Evolutionary conservation across 2,888 invertebrate genomes (phyloP).

Genomic region (Automeris io): DNA sequence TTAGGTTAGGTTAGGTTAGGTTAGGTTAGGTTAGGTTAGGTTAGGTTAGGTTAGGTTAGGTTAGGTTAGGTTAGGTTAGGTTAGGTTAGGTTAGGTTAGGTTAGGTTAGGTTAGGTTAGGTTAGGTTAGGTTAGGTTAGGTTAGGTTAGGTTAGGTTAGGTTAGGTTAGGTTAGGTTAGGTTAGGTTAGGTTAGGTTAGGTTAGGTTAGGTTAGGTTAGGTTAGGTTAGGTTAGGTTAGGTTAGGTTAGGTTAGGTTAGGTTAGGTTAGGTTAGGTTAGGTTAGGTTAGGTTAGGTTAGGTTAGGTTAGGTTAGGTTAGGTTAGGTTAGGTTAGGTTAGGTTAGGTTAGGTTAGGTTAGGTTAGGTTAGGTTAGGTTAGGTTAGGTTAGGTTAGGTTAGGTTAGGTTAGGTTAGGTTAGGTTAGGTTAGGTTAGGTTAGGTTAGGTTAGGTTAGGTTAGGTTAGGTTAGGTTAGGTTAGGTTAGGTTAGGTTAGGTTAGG

Average conservation of each 20-base stretch:
- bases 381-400: slow-evolving; percentile 17
- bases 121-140: slow-evolving; percentile 16
- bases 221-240: slow-evolving; percentile 19
- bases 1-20: slow-evolving; percentile 15
- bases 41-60: slow-evolving; percentile 17
- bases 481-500: neutral
- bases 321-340: slow-evolving; percentile 15
- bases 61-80: slow-evolving; percentile 18
- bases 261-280: slow-evolving; percentile 18
- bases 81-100: slow-evolving; percentile 17
- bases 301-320: slow-evolving; percentile 17
- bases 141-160: slow-evolving; percentile 14
- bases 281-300: slow-evolving; percentile 16
- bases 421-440: neutral
- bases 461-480: slow-evolving; percentile 8
- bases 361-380: slow-evolving; percentile 20
- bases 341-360: slow-evolving; percentile 21
- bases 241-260: slow-evolving; percentile 20
- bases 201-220: slow-evolving; percentile 20
- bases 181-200: slow-evolving; percentile 16
- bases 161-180: slow-evolving; percentile 15
- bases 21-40: slow-evolving; percentile 15
- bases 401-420: slow-evolving; percentile 10
- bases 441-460: slow-evolving; percentile 10
- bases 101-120: slow-evolving; percentile 16